Evolutionary conservation across 2,888 invertebrate species (phyloP).

Genomic region (Drosophila nigritarsus): DNA sequence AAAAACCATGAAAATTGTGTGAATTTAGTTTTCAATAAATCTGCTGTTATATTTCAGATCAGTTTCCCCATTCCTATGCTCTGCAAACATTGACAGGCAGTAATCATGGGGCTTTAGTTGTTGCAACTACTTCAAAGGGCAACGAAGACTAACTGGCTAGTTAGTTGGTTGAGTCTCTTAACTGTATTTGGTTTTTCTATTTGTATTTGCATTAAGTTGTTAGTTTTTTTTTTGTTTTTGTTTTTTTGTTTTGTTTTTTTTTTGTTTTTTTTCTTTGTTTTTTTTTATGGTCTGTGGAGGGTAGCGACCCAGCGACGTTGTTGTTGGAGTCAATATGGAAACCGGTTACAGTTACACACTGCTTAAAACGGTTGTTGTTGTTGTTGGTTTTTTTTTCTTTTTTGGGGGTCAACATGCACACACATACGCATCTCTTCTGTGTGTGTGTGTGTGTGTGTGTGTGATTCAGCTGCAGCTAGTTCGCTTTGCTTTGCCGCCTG

Average conservation of each 20-base stretch:
- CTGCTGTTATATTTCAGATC: background rate
- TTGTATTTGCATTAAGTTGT: constrained; percentile 24
- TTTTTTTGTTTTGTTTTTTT: constrained; percentile 10
- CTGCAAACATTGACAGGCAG: background rate
- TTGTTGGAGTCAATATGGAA: constrained; percentile 42
- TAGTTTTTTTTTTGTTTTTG: constrained; percentile 12
- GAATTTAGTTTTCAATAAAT: background rate
- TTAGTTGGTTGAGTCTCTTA: constrained; percentile 18
- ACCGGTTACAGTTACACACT: constrained; percentile 73
- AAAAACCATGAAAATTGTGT: background rate
- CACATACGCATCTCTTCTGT: background rate
- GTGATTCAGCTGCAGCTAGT: constrained; percentile 18
- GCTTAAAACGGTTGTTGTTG: constrained; percentile 25
- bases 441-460: constrained; percentile 16
- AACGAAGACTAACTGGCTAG: constrained; percentile 7
- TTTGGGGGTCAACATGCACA: constrained; percentile 56
- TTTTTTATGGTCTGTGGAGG: constrained; percentile 32
- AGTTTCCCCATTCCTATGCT: background rate
- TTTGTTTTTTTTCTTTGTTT: constrained; percentile 4
- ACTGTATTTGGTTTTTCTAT: constrained; percentile 6
- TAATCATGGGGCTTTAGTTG: background rate
- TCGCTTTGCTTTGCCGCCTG: constrained; percentile 13
- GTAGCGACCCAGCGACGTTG: constrained; percentile 52
- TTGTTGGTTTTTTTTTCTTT: constrained; percentile 21
- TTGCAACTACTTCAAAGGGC: constrained; percentile 17